Base-by-base conservation (phyloP, 2,888 invertebrate species). In the Flexamia atlantica region DNA sequence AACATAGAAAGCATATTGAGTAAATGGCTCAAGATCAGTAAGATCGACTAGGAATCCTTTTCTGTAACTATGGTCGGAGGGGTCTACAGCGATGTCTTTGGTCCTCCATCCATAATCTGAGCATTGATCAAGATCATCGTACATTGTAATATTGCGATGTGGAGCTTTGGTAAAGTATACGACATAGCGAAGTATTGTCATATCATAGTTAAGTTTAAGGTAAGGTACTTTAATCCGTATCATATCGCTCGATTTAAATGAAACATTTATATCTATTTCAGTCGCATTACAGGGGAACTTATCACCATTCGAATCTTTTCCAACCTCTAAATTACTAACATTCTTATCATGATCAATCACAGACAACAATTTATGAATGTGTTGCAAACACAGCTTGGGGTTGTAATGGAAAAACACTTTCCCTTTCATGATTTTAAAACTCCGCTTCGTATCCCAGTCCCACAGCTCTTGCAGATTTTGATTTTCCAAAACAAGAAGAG, bases 371-470 rank as follows among this genome's bases (percentile, higher is more conserved):
- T 92, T 91, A 14, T 92, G 90, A 70, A 97, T 94, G 88, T 87
- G 86, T 36, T 91, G 91, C 83, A 93, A 91, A 89, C 98, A 98
- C n/a, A 98, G 90, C 89, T 95, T 94, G 1, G 95, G 95, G 89
- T 98, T 98, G 88, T 93, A 92, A 87, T 96, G 94, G 87, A 97
- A 94, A 85, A 93, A 93, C 70, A 96, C 90, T 10, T 93, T 93
- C 0, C 97, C 97, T 0, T 91, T 91, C 0, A 90, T 89, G 0
- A 97, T 92, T 86, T 90, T 89, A 40, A 91, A 87, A 1, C 87
- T 87, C 36, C 89, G 88, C 50, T 91, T 91, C 0, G 91, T 91
- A n/a, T 91, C 90, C 50, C 91, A 89, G 68, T 90, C 88, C 89
- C 90, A 90, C 17, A 92, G 88, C 79, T 91, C 90, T 87, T 91